phyloP scores from a whole-genome alignment of 2,888 invertebrate genomes.

The Ichneumon xanthorius region DNA sequence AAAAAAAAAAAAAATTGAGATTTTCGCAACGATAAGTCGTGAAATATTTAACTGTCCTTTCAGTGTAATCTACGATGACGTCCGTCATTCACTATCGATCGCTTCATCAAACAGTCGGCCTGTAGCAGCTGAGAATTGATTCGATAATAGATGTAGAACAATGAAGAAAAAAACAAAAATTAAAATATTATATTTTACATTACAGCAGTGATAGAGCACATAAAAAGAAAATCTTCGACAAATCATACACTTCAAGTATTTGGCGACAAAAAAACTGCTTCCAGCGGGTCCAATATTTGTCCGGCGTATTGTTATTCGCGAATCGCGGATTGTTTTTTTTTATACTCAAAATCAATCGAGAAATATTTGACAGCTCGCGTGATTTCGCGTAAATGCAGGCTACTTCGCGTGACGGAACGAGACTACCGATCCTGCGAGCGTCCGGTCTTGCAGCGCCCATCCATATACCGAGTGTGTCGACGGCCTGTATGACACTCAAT shows the following conservation, averaged over 20 bases:
- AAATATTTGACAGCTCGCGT: background rate
- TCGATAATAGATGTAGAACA: background rate
- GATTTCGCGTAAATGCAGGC: background rate
- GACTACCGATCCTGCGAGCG: constrained; percentile 9
- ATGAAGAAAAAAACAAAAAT: background rate
- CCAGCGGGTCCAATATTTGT: background rate
- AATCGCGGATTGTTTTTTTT: background rate
- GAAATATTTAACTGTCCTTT: background rate
- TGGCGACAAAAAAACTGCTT: background rate
- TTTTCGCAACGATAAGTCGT: constrained; percentile 5
- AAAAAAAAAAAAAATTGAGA: constrained; percentile 2
- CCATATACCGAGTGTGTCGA: constrained; percentile 13
- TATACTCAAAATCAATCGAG: background rate
- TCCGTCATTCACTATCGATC: constrained; percentile 38
- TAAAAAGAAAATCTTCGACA: background rate
- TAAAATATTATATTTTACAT: background rate
- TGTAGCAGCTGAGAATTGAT: background rate
- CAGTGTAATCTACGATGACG: constrained; percentile 36
- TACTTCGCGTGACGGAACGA: constrained; percentile 5
- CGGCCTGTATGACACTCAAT: background rate
- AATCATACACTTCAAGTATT: background rate
- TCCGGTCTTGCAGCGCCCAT: background rate
- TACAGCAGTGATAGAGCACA: background rate
- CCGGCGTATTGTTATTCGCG: background rate
- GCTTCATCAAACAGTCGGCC: constrained; percentile 1